phyloP scores from a whole-genome alignment of 2,113 vertebrate genomes.

The Alethe castanea region DNA sequence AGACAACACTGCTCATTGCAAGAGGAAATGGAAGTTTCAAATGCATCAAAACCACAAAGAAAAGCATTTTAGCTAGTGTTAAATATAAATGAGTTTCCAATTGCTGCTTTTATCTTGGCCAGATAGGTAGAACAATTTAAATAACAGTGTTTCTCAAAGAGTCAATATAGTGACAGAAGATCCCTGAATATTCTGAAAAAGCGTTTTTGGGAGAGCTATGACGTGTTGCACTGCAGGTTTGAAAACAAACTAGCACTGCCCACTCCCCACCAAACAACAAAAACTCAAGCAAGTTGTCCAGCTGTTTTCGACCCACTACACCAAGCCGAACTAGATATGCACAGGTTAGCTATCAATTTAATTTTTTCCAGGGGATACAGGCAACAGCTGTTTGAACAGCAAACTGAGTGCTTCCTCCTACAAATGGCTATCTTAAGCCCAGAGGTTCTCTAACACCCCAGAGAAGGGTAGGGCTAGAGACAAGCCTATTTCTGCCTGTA shows the following conservation, averaged over 20 bases:
- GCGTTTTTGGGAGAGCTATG: background rate
- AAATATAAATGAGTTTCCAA: conserved; percentile 33
- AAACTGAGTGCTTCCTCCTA: background rate
- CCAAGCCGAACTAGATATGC: background rate
- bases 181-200: background rate
- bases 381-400: background rate
- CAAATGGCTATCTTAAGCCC: background rate
- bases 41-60: conserved; percentile 1
- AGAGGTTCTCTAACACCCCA: background rate
- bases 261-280: background rate
- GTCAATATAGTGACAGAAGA: background rate
- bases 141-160: background rate
- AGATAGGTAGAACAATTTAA: conserved; percentile 6
- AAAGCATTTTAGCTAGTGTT: background rate
- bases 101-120: conserved; percentile 3
- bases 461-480: background rate
- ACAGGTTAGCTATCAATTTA: background rate
- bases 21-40: background rate
- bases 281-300: background rate
- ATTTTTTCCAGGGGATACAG: background rate
- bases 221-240: background rate
- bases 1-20: background rate
- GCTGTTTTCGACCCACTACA: background rate
- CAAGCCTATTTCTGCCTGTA: background rate
- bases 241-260: background rate